A percentile compares a stretch with the other conserved stretches of the same genome.
Evolutionary conservation across 2,113 vertebrate species (phyloP).

Genomic region (Tursiops truncatus): DNA sequence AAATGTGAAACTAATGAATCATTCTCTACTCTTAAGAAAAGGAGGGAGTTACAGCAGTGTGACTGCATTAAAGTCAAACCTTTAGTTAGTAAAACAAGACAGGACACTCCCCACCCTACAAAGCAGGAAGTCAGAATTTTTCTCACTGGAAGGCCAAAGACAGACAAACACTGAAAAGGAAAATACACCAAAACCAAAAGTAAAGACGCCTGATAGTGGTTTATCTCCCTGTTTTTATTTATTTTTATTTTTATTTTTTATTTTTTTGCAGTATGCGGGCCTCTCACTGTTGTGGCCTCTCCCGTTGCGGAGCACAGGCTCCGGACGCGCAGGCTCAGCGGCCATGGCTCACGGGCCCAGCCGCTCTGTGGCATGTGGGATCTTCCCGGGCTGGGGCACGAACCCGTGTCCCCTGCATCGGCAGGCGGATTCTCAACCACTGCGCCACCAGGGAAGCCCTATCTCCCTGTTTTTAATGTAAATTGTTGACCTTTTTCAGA

Average conservation of each 20-base stretch:
- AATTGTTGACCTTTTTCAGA: neutral
- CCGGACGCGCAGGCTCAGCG: too few relatives aligned
- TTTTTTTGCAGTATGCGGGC: too few relatives aligned
- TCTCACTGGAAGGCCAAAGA: neutral
- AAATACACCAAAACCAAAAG: neutral
- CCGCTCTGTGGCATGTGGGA: too few relatives aligned
- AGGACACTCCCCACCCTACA: neutral
- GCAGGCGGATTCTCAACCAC: too few relatives aligned
- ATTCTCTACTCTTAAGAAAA: slow-evolving; percentile 11
- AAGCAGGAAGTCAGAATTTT: neutral
- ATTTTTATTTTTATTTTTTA: too few relatives aligned
- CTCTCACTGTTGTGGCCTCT: too few relatives aligned
- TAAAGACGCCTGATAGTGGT: neutral
- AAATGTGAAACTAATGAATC: neutral
- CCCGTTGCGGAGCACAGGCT: too few relatives aligned
- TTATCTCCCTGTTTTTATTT: neutral
- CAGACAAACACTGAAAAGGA: neutral
- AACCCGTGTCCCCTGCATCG: too few relatives aligned
- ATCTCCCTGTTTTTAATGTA: neutral
- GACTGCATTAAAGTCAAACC: neutral
- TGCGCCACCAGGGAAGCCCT: neutral
- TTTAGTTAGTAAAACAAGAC: neutral
- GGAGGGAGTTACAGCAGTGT: neutral
- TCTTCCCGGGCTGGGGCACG: too few relatives aligned
- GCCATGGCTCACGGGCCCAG: too few relatives aligned